These are phyloP conservation scores for Raja brachyura DNA, from an alignment of 2,113 vertebrate genomes.

Conservation along the genomic window DNA sequence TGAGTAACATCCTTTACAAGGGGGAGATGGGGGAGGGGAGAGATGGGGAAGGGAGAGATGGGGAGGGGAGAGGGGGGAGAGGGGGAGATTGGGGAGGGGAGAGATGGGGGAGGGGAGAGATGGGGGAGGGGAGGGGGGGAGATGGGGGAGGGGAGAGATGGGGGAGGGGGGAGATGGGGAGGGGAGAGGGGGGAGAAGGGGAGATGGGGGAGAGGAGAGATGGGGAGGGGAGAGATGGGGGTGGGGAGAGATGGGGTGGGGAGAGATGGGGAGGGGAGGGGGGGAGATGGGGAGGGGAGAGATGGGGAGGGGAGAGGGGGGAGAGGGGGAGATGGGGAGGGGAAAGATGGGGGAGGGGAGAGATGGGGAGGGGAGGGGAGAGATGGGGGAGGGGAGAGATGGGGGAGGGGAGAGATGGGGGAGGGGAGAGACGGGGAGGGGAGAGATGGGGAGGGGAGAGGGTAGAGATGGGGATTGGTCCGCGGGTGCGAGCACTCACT, in stretches of 20 bases:
- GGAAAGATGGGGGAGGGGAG: not conserved
- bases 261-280: not conserved
- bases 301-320: not conserved
- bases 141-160: too few species aligned
- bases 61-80: not conserved
- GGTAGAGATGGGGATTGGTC: too few species aligned
- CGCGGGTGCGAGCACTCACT: conserved; percentile 54
- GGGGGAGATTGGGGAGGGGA: not conserved
- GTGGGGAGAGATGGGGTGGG: not conserved
- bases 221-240: not conserved
- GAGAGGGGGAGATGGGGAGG: not conserved
- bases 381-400: not conserved
- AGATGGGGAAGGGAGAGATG: not conserved
- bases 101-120: too few species aligned
- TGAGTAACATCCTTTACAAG: too few species aligned
- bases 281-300: not conserved
- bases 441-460: too few species aligned
- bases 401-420: not conserved
- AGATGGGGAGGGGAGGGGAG: not conserved
- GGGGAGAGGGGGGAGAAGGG: too few species aligned
- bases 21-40: too few species aligned
- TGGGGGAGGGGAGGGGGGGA: too few species aligned
- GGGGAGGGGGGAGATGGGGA: too few species aligned
- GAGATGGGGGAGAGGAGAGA: too few species aligned
- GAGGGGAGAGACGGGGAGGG: not conserved